Percentiles rank a stretch among this genome's conserved stretches.
Conservation (phyloP, 2,113 vertebrate genomes). For the Tursiops truncatus region DNA sequence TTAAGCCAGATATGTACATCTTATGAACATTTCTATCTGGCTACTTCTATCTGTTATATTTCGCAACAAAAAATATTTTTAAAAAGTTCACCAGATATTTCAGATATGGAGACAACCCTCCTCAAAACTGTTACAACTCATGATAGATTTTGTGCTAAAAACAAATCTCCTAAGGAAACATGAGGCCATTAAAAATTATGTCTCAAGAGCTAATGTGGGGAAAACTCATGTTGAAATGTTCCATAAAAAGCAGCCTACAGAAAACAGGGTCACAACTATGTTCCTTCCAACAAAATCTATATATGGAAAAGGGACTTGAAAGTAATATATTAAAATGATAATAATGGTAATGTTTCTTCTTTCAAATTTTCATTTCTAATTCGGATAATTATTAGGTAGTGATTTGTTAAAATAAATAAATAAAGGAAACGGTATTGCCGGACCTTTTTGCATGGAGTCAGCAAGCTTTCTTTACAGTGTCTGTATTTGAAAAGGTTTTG, state of each 20-base stretch:
- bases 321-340: neutral
- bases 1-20: neutral
- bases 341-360: neutral
- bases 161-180: neutral
- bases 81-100: neutral
- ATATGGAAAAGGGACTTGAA: neutral
- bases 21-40: neutral
- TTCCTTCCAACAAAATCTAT: neutral
- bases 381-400: neutral
- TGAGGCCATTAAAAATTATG: neutral
- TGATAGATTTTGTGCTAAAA: neutral
- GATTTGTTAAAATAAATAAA: neutral
- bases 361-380: neutral
- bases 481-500: neutral
- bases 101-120: neutral
- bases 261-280: neutral
- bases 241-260: neutral
- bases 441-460: neutral
- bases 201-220: neutral
- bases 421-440: neutral
- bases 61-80: neutral
- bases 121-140: neutral
- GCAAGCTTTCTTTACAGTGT: fast-evolving
- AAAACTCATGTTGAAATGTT: neutral
- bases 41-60: neutral